Conservation (phyloP, 2,888 invertebrate species). For the Sinohyriopsis cumingii region DNA sequence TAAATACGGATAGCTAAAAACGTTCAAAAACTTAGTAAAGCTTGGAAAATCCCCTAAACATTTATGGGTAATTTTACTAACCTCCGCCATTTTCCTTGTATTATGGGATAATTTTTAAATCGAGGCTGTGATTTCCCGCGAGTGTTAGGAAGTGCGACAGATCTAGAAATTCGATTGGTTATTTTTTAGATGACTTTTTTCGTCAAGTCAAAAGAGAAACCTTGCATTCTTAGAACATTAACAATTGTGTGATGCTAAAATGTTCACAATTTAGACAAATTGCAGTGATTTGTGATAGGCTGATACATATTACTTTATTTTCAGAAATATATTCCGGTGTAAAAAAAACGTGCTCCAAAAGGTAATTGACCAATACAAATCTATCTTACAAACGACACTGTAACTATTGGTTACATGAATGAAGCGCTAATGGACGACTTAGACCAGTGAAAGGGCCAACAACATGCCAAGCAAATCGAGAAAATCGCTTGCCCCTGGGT, state of each 20-base stretch:
- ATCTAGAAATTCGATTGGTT: constrained; percentile 40
- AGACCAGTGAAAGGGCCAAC: constrained; percentile 6
- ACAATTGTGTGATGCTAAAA: too few relatives aligned
- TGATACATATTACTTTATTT: too few relatives aligned
- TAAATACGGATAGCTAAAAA: constrained; percentile 16
- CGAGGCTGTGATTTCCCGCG: constrained; percentile 53
- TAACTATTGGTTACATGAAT: constrained; percentile 41
- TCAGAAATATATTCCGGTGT: too few relatives aligned
- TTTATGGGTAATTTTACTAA: constrained; percentile 42
- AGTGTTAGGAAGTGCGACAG: constrained; percentile 14
- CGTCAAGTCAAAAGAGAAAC: not conserved
- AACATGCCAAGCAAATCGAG: constrained; percentile 54
- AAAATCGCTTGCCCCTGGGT: constrained; percentile 51
- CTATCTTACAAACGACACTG: constrained; percentile 12
- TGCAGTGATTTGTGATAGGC: too few relatives aligned
- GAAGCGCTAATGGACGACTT: constrained; percentile 35
- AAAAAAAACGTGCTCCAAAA: too few relatives aligned
- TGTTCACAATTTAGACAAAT: too few relatives aligned
- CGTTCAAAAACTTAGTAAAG: constrained; percentile 6
- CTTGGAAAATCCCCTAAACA: constrained; percentile 38
- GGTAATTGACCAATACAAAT: constrained; percentile 42
- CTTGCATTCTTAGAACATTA: too few relatives aligned
- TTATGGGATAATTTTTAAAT: constrained; percentile 62
- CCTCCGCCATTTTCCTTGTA: constrained; percentile 70
- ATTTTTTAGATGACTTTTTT: constrained; percentile 9